A percentile compares a stretch with the other conserved stretches of the same genome.
Conservation (phyloP, 2,797 vertebrate genomes). For the Orestias chungarensis region DNA sequence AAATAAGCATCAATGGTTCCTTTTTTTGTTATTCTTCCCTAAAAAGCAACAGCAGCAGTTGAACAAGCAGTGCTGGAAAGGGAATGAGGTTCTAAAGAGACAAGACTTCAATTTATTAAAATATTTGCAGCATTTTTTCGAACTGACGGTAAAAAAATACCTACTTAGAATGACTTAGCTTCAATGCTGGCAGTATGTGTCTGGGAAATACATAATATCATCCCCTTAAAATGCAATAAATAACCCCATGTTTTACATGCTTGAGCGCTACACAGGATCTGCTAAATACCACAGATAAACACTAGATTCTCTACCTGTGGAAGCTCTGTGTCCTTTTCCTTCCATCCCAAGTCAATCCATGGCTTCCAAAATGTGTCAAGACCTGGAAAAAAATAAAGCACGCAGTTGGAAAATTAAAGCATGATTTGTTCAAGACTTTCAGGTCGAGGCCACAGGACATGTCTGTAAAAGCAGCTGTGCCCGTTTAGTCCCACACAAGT, state of each 20-base stretch:
- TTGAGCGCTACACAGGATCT: not conserved
- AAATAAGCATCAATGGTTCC: too few species aligned
- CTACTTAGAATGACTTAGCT: too few species aligned
- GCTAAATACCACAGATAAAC: not conserved
- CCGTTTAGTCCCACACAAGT: not conserved
- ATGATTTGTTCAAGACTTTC: too few species aligned
- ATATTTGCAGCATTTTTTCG: too few species aligned
- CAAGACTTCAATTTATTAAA: too few species aligned
- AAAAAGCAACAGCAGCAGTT: too few species aligned
- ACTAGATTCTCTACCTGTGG: slow-evolving; percentile 40
- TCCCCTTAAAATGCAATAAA: not conserved
- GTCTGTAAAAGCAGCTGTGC: not conserved
- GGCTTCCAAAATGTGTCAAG: slow-evolving; percentile 31
- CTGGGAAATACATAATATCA: not conserved
- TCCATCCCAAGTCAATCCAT: slow-evolving; percentile 35
- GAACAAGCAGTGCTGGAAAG: too few species aligned
- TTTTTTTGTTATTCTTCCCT: too few species aligned
- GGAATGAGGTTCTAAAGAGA: too few species aligned
- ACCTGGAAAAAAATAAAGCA: slow-evolving; percentile 46
- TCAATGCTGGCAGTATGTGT: too few species aligned
- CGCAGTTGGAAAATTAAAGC: slow-evolving; percentile 17
- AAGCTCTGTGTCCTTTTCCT: slow-evolving; percentile 29
- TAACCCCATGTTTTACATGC: not conserved
- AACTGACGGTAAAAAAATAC: too few species aligned
- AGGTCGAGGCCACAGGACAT: not conserved